A percentile compares a stretch with the other conserved stretches of the same genome.
phyloP scores from a whole-genome alignment of 2,113 vertebrate genomes.

The Sminthopsis crassicaudata region DNA sequence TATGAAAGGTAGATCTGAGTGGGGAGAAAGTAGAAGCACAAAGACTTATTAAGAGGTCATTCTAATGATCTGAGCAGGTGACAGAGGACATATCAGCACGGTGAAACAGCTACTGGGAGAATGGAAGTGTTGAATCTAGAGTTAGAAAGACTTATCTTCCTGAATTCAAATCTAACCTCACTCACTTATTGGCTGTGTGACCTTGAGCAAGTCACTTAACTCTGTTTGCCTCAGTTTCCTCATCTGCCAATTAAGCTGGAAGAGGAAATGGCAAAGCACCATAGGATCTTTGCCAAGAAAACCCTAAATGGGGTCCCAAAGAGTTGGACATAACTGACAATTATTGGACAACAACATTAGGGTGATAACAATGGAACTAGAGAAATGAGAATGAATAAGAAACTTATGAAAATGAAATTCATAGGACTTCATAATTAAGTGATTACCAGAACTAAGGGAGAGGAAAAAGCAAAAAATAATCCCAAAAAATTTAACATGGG shows the following conservation, averaged over 20 bases:
- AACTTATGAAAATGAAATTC: not conserved
- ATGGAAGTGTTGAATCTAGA: not conserved
- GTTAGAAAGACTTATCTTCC: not conserved
- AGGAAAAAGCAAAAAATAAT: not conserved
- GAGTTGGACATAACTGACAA: not conserved
- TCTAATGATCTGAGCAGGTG: not conserved
- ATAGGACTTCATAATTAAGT: not conserved
- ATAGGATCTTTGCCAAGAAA: not conserved
- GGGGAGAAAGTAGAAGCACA: not conserved
- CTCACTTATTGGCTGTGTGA: not conserved
- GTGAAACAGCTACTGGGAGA: rapidly evolving
- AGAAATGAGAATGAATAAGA: not conserved
- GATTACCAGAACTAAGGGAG: not conserved
- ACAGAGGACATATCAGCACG: not conserved
- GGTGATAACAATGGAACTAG: not conserved
- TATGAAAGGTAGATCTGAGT: not conserved
- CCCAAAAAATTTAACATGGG: not conserved
- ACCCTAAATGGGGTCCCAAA: not conserved
- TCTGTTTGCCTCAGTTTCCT: not conserved
- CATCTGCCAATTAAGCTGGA: not conserved
- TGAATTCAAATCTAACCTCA: not conserved
- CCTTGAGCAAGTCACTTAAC: not conserved
- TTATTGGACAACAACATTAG: not conserved
- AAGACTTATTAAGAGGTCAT: not conserved
- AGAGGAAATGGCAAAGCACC: not conserved